Evolutionary conservation across 2,113 vertebrate species (phyloP).

Genomic region (Cyanoliseus patagonus): DNA sequence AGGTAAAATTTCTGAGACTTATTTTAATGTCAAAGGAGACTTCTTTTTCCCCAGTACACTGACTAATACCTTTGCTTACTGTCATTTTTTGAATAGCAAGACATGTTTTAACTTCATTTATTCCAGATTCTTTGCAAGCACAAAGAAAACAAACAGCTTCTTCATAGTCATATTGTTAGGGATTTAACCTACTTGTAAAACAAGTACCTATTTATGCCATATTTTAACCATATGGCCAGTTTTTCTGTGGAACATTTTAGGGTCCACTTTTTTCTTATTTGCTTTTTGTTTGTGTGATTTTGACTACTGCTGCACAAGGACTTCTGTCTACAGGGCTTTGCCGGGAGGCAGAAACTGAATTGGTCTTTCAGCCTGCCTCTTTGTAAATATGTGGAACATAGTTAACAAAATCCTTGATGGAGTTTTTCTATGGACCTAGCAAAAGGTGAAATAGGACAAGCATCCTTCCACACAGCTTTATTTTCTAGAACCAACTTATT

Average conservation of each 20-base stretch:
- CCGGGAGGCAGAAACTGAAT: background rate
- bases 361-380: background rate
- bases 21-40: slow-evolving; percentile 8
- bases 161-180: background rate
- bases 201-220: background rate
- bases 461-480: background rate
- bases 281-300: background rate
- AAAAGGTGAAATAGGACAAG: background rate
- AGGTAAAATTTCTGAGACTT: slow-evolving; percentile 12
- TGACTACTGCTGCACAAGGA: background rate
- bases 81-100: background rate
- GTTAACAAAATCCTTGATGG: background rate
- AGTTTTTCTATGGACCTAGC: background rate
- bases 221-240: background rate
- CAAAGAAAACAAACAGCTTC: background rate
- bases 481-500: background rate
- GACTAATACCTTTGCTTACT: background rate
- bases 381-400: background rate
- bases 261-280: background rate
- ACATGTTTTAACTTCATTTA: background rate
- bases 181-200: background rate
- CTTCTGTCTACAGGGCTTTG: background rate
- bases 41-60: background rate
- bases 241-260: background rate
- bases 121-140: background rate